Conservation (phyloP, 1,140 invertebrate species). For the Chionoecetes opilio region DNA sequence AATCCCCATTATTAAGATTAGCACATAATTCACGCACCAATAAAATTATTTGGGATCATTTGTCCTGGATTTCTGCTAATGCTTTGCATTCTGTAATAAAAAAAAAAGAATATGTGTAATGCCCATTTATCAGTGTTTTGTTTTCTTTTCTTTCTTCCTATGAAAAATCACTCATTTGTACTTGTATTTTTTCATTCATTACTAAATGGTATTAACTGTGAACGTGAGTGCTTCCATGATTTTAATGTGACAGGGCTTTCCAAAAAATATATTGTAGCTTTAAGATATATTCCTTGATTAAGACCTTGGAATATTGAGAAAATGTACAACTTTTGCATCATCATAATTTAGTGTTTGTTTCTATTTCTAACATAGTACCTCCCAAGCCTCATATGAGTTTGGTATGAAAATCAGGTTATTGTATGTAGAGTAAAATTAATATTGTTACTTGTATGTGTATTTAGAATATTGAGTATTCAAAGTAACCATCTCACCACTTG, state of each 20-base stretch:
- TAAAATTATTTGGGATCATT: not conserved
- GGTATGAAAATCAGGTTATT: too few species aligned
- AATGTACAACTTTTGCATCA: not conserved
- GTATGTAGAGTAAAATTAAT: not conserved
- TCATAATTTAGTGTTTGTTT: not conserved
- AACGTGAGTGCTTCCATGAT: slow-evolving; percentile 4
- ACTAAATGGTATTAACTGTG: not conserved
- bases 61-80: not conserved
- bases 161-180: not conserved
- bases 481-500: not conserved
- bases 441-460: not conserved
- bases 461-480: not conserved
- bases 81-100: not conserved
- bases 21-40: not conserved
- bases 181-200: not conserved
- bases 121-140: not conserved
- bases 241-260: slow-evolving; percentile 7
- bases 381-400: not conserved
- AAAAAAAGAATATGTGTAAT: not conserved
- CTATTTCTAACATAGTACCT: not conserved
- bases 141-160: not conserved
- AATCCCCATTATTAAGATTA: slow-evolving; percentile 73
- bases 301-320: not conserved
- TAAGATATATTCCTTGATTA: not conserved
- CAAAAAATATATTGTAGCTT: slow-evolving; percentile 16